These are phyloP conservation scores for Gobio gobio DNA, from an alignment of 2,113 vertebrate species.

Conservation along the genomic window DNA sequence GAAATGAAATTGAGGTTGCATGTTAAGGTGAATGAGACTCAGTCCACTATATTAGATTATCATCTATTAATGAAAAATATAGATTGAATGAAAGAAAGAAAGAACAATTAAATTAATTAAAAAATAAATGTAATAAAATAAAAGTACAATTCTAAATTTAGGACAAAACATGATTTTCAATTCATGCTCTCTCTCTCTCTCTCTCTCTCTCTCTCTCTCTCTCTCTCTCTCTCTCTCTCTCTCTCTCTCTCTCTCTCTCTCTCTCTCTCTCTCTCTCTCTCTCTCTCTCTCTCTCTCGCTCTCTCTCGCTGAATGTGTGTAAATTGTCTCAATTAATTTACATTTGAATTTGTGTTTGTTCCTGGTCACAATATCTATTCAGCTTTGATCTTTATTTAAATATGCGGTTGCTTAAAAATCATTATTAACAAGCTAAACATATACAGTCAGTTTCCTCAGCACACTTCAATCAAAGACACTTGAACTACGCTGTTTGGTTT, in stretches of 20 bases:
- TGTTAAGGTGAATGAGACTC: too few relatives aligned
- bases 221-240: conserved; percentile 56
- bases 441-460: neutral
- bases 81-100: too few relatives aligned
- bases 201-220: conserved; percentile 55
- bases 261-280: conserved; percentile 54
- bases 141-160: conserved; percentile 62
- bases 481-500: conserved; percentile 24
- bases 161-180: conserved; percentile 40
- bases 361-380: conserved; percentile 31
- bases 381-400: conserved; percentile 50
- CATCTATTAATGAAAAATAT: too few relatives aligned
- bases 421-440: neutral
- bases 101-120: neutral
- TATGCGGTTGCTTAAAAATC: neutral
- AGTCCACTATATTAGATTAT: neutral
- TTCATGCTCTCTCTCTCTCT: conserved; percentile 55
- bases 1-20: neutral
- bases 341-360: conserved; percentile 44
- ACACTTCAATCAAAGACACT: conserved; percentile 23
- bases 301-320: conserved; percentile 57
- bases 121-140: conserved; percentile 52
- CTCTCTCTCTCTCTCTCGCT: conserved; percentile 57
- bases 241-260: conserved; percentile 54
- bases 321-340: conserved; percentile 47